A percentile compares a stretch with the other conserved stretches of the same genome.
Conservation (phyloP, 2,888 invertebrate genomes). For the Chironomus riparius region DNA sequence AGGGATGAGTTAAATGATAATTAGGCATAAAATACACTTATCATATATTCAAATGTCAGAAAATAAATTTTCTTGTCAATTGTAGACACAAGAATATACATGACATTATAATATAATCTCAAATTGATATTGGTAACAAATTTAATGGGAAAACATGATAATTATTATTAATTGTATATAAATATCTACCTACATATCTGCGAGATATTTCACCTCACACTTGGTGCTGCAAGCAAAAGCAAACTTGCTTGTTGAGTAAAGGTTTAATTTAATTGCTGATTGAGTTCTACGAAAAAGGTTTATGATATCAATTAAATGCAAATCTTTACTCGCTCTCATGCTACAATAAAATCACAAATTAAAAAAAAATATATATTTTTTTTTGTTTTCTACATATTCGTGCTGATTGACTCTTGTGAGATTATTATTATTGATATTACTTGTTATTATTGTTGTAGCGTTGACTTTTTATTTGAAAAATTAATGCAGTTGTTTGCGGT, state of each 20-base stretch:
- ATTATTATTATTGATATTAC: too few species aligned
- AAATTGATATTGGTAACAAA: background rate
- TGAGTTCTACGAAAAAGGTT: background rate
- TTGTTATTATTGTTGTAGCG: too few species aligned
- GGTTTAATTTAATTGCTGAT: slow-evolving; percentile 20
- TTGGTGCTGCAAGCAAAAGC: too few species aligned
- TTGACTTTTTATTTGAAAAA: too few species aligned
- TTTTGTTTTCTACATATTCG: background rate
- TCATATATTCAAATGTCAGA: background rate
- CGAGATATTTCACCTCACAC: background rate
- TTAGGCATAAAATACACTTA: slow-evolving; percentile 15
- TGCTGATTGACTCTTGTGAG: too few species aligned
- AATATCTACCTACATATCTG: background rate
- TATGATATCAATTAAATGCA: slow-evolving; percentile 12
- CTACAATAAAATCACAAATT: background rate
- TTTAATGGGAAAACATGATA: slow-evolving; percentile 2
- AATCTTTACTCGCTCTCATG: background rate
- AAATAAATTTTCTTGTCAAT: background rate
- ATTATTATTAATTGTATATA: slow-evolving; percentile 23
- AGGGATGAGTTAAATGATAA: background rate
- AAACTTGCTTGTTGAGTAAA: background rate
- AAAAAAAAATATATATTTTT: background rate
- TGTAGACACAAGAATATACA: background rate
- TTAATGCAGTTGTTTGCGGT: too few species aligned
- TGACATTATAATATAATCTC: background rate